phyloP scores from a whole-genome alignment of 2,113 vertebrate genomes.

The Haemorhous mexicanus region DNA sequence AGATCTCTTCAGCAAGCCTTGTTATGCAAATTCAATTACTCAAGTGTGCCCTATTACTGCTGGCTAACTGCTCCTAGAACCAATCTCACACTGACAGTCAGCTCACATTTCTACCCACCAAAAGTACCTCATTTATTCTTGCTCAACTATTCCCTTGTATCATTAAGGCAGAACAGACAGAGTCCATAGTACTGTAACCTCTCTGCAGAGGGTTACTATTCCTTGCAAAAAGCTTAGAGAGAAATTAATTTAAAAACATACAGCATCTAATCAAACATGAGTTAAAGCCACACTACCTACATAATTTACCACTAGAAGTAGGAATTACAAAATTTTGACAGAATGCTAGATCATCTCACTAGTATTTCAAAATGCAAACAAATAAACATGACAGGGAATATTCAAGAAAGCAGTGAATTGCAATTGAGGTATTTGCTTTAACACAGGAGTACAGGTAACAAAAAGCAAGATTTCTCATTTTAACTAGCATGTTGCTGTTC shows the following conservation, averaged over 20 bases:
- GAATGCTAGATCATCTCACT: not conserved
- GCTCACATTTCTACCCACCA: conserved; percentile 73
- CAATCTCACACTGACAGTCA: conserved; percentile 80
- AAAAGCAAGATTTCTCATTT: conserved; percentile 6
- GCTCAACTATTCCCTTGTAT: conserved; percentile 78
- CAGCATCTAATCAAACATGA: conserved; percentile 65
- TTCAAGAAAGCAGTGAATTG: not conserved
- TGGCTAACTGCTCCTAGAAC: conserved; percentile 83
- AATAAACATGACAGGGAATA: not conserved
- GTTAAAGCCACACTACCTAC: conserved; percentile 38
- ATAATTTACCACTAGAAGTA: conserved; percentile 48
- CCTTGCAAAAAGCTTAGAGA: conserved; percentile 64
- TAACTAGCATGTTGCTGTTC: not conserved
- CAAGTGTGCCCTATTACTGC: conserved; percentile 85
- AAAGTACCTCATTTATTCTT: conserved; percentile 85
- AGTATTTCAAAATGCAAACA: not conserved
- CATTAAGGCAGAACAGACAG: conserved; percentile 76
- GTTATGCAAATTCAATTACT: conserved; percentile 98
- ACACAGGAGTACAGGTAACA: not conserved
- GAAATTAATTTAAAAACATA: conserved; percentile 73
- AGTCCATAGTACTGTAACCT: conserved; percentile 77
- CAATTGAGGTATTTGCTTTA: not conserved
- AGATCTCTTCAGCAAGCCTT: conserved; percentile 81
- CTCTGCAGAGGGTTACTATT: conserved; percentile 72
- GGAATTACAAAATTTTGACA: conserved; percentile 23